phyloP scores from a whole-genome alignment of 2,113 vertebrate genomes.

The Galemys pyrenaicus region DNA sequence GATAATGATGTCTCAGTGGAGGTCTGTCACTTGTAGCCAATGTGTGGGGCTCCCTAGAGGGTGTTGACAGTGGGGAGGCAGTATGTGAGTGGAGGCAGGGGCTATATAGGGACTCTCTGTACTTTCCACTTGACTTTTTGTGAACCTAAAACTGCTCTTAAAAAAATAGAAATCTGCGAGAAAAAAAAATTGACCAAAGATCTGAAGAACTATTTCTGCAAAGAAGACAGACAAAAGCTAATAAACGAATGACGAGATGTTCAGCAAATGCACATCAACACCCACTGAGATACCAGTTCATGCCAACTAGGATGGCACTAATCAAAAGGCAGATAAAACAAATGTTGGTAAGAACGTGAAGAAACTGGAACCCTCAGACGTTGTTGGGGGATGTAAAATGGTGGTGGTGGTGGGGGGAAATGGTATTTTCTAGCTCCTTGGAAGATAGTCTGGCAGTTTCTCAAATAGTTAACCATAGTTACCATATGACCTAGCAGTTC shows the following conservation, averaged over 20 bases:
- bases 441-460: background rate
- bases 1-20: background rate
- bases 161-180: background rate
- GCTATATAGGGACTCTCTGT: background rate
- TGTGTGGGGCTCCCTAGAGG: too few relatives aligned
- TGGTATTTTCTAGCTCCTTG: too few relatives aligned
- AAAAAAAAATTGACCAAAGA: background rate
- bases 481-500: background rate
- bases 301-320: background rate
- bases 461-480: background rate
- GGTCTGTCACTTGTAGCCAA: background rate
- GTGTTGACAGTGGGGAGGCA: background rate
- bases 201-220: background rate
- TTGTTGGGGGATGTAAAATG: background rate
- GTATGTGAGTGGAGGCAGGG: background rate
- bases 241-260: background rate
- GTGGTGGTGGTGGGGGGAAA: too few relatives aligned
- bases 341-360: background rate
- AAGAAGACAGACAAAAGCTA: background rate
- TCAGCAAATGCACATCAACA: background rate
- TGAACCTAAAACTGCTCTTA: background rate
- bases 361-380: background rate
- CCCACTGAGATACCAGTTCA: background rate
- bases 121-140: background rate
- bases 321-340: background rate